Conservation (phyloP, 2,888 invertebrate genomes). For the Glaucopsyche alexis region DNA sequence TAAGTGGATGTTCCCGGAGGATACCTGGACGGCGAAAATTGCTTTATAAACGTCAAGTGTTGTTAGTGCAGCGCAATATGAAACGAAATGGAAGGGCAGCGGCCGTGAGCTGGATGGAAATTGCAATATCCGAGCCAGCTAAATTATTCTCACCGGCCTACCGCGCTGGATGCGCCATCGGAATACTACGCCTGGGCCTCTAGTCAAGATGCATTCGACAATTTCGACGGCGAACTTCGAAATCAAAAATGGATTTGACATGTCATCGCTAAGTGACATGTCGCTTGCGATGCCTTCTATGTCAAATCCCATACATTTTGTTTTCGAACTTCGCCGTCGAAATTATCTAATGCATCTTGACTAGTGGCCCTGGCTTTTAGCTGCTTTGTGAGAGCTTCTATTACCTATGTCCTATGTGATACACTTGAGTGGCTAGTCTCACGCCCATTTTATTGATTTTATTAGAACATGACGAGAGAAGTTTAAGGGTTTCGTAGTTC, state of each 20-base stretch:
- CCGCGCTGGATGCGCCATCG: slow-evolving; percentile 46
- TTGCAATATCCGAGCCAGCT: slow-evolving; percentile 63
- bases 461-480: too few relatives aligned
- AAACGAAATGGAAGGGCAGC: slow-evolving; percentile 62
- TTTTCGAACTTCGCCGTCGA: too few relatives aligned
- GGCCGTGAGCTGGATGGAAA: slow-evolving; percentile 62
- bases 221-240: too few relatives aligned
- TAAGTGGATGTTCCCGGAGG: slow-evolving; percentile 19
- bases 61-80: slow-evolving; percentile 50
- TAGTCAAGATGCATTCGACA: too few relatives aligned
- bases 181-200: background rate
- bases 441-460: background rate
- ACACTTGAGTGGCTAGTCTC: background rate
- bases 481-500: too few relatives aligned
- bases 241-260: too few relatives aligned
- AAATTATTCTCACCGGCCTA: slow-evolving; percentile 47
- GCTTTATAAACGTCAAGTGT: slow-evolving; percentile 52
- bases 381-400: background rate
- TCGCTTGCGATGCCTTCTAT: too few relatives aligned
- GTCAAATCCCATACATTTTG: too few relatives aligned
- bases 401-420: too few relatives aligned
- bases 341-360: too few relatives aligned
- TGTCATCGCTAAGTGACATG: too few relatives aligned
- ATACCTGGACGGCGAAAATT: slow-evolving; percentile 35
- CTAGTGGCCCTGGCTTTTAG: slow-evolving; percentile 29